These are phyloP conservation scores for Gallinago undulata DNA, from an alignment of 2,113 vertebrate genomes.

Conservation along the genomic window DNA sequence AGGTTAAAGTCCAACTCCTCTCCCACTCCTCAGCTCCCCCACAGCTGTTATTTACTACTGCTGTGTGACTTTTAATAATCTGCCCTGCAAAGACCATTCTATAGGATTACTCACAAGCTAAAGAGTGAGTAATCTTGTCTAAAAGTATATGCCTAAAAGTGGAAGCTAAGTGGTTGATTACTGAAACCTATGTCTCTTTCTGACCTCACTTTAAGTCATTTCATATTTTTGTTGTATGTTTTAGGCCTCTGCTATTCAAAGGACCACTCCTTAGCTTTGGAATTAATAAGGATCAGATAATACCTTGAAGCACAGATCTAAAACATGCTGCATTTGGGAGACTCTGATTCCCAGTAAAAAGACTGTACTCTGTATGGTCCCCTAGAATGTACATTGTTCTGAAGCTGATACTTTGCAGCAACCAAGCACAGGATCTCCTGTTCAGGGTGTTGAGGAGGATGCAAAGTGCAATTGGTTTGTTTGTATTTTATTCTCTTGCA, in stretches of 20 bases:
- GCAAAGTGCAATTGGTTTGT: neutral
- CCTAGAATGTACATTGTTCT: neutral
- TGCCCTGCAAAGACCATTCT: neutral
- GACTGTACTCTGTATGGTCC: neutral
- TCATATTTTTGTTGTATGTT: neutral
- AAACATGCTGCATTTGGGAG: neutral
- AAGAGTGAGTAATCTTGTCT: neutral
- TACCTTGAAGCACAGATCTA: neutral
- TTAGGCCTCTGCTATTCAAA: neutral
- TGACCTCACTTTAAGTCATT: neutral
- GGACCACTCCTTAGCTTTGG: neutral
- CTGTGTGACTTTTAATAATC: neutral
- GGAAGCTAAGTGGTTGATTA: neutral
- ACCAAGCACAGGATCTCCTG: neutral
- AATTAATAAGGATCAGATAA: neutral
- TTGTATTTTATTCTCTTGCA: neutral
- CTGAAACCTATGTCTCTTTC: neutral
- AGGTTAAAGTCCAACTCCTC: conserved; percentile 3
- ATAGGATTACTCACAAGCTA: neutral
- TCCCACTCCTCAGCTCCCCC: neutral
- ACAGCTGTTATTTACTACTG: conserved; percentile 53
- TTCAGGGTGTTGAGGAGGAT: neutral
- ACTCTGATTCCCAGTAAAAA: neutral
- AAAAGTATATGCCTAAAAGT: neutral
- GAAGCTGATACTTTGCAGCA: neutral